Conservation (phyloP, 2,888 invertebrate species). For the Merodon equestris region DNA sequence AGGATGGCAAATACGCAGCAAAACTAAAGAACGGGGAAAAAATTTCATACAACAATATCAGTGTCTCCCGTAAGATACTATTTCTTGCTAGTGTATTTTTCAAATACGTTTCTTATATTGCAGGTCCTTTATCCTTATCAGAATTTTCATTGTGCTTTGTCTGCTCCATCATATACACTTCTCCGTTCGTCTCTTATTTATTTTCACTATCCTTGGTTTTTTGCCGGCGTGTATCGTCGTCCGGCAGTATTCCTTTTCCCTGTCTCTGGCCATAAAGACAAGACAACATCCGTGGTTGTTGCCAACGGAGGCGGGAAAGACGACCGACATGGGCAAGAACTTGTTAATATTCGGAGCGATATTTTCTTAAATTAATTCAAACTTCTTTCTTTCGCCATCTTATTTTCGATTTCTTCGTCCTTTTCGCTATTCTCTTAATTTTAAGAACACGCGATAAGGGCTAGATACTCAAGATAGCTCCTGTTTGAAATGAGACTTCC, state of each 20-base stretch:
- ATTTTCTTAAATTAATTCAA: slow-evolving; percentile 66
- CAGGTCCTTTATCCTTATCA: slow-evolving; percentile 64
- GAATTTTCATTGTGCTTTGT: slow-evolving; percentile 58
- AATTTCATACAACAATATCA: slow-evolving; percentile 53
- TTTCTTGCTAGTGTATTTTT: slow-evolving; percentile 32
- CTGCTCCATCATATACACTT: slow-evolving; percentile 56
- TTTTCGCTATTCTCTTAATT: slow-evolving; percentile 29
- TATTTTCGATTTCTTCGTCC: slow-evolving; percentile 12
- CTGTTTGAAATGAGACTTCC: slow-evolving; percentile 19
- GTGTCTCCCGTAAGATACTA: slow-evolving; percentile 49
- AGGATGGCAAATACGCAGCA: slow-evolving; percentile 38
- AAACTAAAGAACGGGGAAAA: slow-evolving; percentile 2
- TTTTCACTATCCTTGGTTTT: slow-evolving; percentile 16
- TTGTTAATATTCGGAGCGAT: slow-evolving; percentile 60
- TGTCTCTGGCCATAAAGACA: slow-evolving; percentile 50
- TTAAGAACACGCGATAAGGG: slow-evolving; percentile 33
- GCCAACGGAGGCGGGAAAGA: slow-evolving; percentile 13
- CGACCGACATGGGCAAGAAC: slow-evolving; percentile 26
- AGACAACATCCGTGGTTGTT: slow-evolving; percentile 38
- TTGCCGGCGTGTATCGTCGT: neutral
- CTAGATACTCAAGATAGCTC: slow-evolving; percentile 34
- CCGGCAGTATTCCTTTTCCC: slow-evolving; percentile 30
- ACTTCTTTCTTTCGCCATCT: slow-evolving; percentile 42
- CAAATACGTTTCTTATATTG: slow-evolving; percentile 57
- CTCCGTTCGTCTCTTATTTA: slow-evolving; percentile 52